phyloP scores from a whole-genome alignment of 2,797 vertebrate species.

The Sebastiscus tertius region DNA sequence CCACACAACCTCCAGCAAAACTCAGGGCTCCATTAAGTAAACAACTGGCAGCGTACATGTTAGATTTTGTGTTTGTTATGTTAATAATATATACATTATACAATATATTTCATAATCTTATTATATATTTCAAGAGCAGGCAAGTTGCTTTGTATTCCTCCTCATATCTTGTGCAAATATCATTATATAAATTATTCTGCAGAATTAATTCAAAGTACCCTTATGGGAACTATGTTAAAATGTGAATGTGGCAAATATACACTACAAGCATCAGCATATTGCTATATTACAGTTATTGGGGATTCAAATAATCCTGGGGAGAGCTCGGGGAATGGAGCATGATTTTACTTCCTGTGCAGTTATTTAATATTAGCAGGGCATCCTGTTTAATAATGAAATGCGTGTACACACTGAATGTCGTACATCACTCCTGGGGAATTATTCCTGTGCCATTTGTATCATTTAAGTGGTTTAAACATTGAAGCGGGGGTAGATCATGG shows the following conservation, averaged over 20 bases:
- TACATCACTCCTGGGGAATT: slow-evolving; percentile 6
- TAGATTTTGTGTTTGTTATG: background rate
- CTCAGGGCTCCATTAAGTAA: background rate
- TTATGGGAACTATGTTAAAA: background rate
- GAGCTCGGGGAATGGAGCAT: background rate
- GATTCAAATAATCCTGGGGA: background rate
- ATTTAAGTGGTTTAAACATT: slow-evolving; percentile 15
- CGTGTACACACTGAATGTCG: slow-evolving; percentile 8
- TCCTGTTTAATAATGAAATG: slow-evolving; percentile 13
- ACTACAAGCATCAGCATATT: slow-evolving; percentile 1
- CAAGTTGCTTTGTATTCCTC: background rate
- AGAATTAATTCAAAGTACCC: background rate
- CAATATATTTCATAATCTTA: background rate
- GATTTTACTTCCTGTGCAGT: slow-evolving; percentile 17
- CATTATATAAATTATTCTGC: background rate
- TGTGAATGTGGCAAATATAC: background rate
- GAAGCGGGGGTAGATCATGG: background rate
- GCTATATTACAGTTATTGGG: background rate
- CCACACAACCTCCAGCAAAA: background rate
- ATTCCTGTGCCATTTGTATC: slow-evolving; percentile 3
- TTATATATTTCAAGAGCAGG: background rate
- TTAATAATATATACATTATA: background rate
- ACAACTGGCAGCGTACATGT: background rate
- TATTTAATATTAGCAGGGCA: background rate
- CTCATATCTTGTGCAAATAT: slow-evolving; percentile 2